These are phyloP conservation scores for Mobula hypostoma DNA, from an alignment of 2,113 vertebrate genomes.

Conservation along the genomic window DNA sequence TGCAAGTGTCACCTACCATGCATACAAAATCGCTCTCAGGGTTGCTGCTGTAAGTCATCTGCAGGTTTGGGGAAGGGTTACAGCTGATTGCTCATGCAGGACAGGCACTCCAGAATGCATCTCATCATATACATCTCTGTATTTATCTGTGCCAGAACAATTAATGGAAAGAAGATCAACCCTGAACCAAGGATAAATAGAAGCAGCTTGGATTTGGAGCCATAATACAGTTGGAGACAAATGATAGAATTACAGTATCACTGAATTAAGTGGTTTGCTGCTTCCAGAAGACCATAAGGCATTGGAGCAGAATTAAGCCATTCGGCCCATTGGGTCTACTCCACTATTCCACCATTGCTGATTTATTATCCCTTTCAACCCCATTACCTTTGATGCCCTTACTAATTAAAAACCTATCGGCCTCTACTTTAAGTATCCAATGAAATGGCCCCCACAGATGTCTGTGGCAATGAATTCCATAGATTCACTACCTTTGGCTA, in stretches of 20 bases:
- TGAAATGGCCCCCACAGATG: too few species aligned
- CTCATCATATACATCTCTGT: background rate
- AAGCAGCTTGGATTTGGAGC: background rate
- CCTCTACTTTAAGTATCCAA: too few species aligned
- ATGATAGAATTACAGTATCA: background rate
- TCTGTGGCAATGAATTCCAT: too few species aligned
- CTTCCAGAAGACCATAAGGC: background rate
- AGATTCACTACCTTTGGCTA: too few species aligned
- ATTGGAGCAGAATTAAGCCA: too few species aligned
- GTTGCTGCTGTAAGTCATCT: background rate
- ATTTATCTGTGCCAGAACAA: background rate
- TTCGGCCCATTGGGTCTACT: too few species aligned
- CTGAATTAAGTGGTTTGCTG: background rate
- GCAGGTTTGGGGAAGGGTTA: background rate
- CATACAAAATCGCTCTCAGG: conserved; percentile 16
- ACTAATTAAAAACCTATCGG: too few species aligned
- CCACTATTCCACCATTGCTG: too few species aligned
- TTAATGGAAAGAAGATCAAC: conserved; percentile 18
- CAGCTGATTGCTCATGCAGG: background rate
- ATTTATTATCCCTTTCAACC: too few species aligned
- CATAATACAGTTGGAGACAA: background rate
- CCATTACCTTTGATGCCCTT: too few species aligned
- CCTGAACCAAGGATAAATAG: conserved; percentile 16
- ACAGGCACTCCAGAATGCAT: background rate
- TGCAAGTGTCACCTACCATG: conserved; percentile 15